Evolutionary conservation across 2,113 vertebrate species (phyloP).

Genomic region (Oxygymnocypris stewartii): DNA sequence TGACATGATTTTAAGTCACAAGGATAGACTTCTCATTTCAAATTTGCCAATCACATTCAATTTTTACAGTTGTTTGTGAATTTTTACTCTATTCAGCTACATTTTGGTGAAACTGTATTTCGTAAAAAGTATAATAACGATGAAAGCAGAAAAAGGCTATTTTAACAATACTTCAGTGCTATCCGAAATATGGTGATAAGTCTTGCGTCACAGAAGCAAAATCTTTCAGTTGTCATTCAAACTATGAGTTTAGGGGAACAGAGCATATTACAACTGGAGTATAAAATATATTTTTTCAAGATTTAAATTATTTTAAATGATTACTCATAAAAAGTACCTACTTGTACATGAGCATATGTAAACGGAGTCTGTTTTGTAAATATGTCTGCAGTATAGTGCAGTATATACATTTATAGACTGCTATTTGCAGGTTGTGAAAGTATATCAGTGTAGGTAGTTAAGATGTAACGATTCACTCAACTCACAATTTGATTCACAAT

Average conservation of each 20-base stretch:
- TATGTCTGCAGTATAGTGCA: neutral
- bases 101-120: neutral
- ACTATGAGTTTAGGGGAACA: neutral
- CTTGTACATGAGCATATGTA: neutral
- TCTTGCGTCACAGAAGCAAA: constrained; percentile 9
- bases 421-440: neutral
- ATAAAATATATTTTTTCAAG: neutral
- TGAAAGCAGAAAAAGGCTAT: neutral
- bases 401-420: neutral
- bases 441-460: neutral
- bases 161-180: neutral
- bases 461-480: no score
- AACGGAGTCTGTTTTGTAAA: neutral
- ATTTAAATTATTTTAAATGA: neutral
- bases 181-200: constrained; percentile 16
- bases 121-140: neutral
- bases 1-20: neutral
- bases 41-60: neutral
- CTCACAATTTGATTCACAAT: no score
- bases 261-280: neutral
- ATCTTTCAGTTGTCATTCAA: constrained; percentile 32
- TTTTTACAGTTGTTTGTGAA: neutral
- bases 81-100: neutral
- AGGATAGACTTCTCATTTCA: neutral
- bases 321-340: neutral